Base-by-base conservation (phyloP, 2,113 vertebrate genomes). In the Pteropus alecto region DNA sequence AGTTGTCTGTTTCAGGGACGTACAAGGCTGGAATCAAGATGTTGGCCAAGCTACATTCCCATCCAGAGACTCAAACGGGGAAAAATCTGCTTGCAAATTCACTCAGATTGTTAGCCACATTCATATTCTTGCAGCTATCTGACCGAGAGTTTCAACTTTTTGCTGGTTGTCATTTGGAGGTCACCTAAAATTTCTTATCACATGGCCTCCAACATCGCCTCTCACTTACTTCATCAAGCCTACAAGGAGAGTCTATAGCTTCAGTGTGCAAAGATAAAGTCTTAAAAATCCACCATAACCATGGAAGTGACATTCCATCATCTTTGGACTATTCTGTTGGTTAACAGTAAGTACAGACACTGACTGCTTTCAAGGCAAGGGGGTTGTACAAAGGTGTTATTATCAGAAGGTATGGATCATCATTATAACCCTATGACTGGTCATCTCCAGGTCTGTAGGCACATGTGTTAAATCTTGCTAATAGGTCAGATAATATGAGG, bases 371-470 rank as follows among this genome's bases (percentile, higher is more conserved):
- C 33, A 35, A 28, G 56, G 18, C 5, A 1, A 35, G 9, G 11
- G 61, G 0, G 7, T 35, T 21, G 1, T 19, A 63, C 10, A 15
- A 33, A 18, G 8, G 5, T 12, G 2, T 67, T 30, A 28, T 24
- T 63, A 6, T 2, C n/a, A 35, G 22, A 71, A 70, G 24, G 7
- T 41, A 0, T 19, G 5, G 24, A 33, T 38, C 3, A 6, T 18
- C 38, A n/a, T n/a, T 19, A 54, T 15, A 58, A 0, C 19, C 18
- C 51, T 2, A 10, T 43, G 38, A 14, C 22, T 28, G 14, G 30
- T 12, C 35, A 46, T 3, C 38, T 60, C 13, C 16, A 12, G 7
- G 10, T 43, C 68, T 83, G n/a, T 51, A 58, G 21, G 21, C 24
- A 38, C 1, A 43, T 19, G 12, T 33, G 33, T 51, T 19, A 35